Conservation (phyloP, 2,888 invertebrate species). For the Tiliacea aurago region DNA sequence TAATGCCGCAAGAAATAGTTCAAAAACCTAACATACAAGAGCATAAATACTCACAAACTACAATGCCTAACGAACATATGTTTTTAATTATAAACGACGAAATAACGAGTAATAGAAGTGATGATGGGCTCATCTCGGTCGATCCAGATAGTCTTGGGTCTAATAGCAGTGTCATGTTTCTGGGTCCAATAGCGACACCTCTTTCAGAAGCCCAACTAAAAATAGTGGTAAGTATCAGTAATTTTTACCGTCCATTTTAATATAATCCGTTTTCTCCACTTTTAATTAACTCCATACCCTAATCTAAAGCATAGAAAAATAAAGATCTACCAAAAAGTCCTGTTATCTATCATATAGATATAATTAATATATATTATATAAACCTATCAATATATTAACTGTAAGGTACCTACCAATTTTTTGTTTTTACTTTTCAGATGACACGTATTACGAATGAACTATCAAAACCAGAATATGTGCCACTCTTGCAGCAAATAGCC, state of each 20-base stretch:
- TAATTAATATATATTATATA: no score
- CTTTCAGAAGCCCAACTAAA: slow-evolving; percentile 80
- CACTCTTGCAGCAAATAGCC: slow-evolving; percentile 82
- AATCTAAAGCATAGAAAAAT: background rate
- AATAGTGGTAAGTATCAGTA: slow-evolving; percentile 80
- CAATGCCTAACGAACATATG: slow-evolving; percentile 77
- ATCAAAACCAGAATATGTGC: slow-evolving; percentile 82
- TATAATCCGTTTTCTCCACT: background rate
- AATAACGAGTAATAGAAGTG: slow-evolving; percentile 79
- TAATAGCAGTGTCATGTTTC: slow-evolving; percentile 83
- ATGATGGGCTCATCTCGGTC: slow-evolving; percentile 79
- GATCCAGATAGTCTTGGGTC: slow-evolving; percentile 84
- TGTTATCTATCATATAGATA: no score
- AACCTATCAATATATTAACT: background rate
- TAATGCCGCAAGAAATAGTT: slow-evolving; percentile 53
- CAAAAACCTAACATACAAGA: slow-evolving; percentile 45
- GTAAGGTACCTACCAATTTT: background rate
- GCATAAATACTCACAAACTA: slow-evolving; percentile 43
- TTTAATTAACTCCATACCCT: background rate
- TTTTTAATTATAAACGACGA: slow-evolving; percentile 87
- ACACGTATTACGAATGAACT: slow-evolving; percentile 82
- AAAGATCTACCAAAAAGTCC: background rate
- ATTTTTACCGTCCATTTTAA: background rate
- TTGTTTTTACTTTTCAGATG: slow-evolving; percentile 77
- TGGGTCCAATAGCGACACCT: slow-evolving; percentile 84